Evolutionary conservation across 2,888 invertebrate species (phyloP).

Genomic region (Drosophila trichaetosa): DNA sequence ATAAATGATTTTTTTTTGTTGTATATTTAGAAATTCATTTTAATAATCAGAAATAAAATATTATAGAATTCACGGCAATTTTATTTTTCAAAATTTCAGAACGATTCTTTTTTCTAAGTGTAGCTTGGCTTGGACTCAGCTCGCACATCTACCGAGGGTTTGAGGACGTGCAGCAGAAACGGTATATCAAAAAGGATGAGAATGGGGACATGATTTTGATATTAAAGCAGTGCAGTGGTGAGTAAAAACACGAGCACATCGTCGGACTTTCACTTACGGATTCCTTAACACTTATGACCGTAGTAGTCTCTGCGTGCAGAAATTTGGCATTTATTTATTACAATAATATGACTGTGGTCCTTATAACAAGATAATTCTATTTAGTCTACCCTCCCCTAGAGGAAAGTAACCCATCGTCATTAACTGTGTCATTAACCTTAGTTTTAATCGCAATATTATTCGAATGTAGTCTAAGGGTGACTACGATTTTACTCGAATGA

Average conservation of each 20-base stretch:
- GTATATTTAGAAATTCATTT: no score
- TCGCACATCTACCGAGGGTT: conserved; percentile 6
- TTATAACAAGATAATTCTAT: not conserved
- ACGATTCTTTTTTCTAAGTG: not conserved
- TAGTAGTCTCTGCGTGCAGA: not conserved
- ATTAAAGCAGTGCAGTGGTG: conserved; percentile 7
- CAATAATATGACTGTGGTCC: conserved; percentile 20
- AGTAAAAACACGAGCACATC: not conserved
- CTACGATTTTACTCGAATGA: not conserved
- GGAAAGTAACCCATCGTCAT: not conserved
- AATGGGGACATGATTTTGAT: conserved; percentile 17
- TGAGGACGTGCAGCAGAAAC: conserved; percentile 19
- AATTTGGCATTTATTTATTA: conserved; percentile 23
- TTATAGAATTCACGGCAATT: no score
- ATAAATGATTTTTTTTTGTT: no score
- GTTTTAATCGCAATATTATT: conserved; percentile 1
- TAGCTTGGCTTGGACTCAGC: not conserved
- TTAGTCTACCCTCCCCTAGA: not conserved
- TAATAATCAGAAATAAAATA: no score
- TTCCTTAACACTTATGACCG: conserved; percentile 10
- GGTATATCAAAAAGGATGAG: not conserved
- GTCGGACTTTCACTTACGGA: not conserved
- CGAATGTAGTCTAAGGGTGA: not conserved
- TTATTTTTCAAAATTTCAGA: not conserved
- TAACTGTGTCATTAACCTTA: conserved; percentile 1